Base-by-base conservation (phyloP, 1,140 invertebrate genomes). In the Popillia japonica region DNA sequence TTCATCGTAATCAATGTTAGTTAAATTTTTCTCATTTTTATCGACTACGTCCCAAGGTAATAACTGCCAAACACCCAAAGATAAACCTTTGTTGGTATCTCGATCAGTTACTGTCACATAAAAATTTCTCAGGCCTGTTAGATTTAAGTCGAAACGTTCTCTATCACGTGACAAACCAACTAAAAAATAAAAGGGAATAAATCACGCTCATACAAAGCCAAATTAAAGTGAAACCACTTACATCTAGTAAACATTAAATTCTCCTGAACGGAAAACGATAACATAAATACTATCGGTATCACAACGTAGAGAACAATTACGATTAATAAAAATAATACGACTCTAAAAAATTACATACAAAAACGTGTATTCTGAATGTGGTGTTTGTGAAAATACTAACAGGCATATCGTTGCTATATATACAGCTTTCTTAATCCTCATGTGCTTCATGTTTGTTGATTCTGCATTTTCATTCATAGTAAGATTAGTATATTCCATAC, bases 61-160 rank as follows among this genome's bases (percentile, higher is more conserved):
- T 22, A 85, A 17, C 55, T 82, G 77, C 85, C 85, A 86, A 9
- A 79, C 80, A 6, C 85, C 85, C n/a, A 85, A 80, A 9, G 75
- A 77, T 40, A 83, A 77, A 6, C 42, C 64, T 20, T 40, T 77
- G 17, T 82, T 80, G 8, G 79, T 76, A 2, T 82, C 23, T 4
- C 11, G 3, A 48, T 83, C 80, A 64, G 64, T 78, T 7, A 81
- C 80, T 0, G 55, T 77, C 6, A 83, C 61, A 55, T 86, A 83
- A 64, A 84, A 83, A 68, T 86, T 86, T 9, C 76, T 27, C 72
- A 81, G 77, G 48, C 82, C 79, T 22, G 73, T 11, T 27, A 80
- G 40, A 6, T 82, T 77, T 55, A 76, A 7, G n/a, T 78, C 40
- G 20, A 59, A 80, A 75, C 77, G n/a, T 0, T 40, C 20, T 7